A percentile compares a stretch with the other conserved stretches of the same genome.
phyloP scores from a whole-genome alignment of 1,140 invertebrate species.

The Saccostrea glomerata region DNA sequence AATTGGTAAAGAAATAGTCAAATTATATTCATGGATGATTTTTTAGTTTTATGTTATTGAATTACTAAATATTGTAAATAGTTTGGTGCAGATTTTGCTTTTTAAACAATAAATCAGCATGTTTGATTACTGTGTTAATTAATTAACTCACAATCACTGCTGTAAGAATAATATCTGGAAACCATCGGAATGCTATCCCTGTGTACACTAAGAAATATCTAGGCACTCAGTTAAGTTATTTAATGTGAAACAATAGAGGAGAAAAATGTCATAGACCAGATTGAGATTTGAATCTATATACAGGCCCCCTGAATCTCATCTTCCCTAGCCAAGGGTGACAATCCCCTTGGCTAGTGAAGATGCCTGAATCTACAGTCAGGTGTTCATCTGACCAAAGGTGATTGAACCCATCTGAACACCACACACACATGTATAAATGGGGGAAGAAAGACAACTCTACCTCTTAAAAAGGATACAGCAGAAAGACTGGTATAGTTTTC shows the following conservation, averaged over 20 bases:
- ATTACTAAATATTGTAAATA: no score
- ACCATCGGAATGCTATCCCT: conserved; percentile 45
- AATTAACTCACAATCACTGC: conserved; percentile 38
- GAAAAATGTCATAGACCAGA: no score
- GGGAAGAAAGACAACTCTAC: background rate
- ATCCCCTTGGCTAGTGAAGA: no score
- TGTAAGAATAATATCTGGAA: conserved; percentile 52
- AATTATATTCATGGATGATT: background rate
- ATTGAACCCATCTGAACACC: no score
- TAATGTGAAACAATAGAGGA: background rate
- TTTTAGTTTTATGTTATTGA: no score
- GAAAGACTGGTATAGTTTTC: conserved; percentile 51
- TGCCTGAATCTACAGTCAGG: no score
- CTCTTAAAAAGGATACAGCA: conserved; percentile 60
- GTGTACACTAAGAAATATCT: conserved; percentile 52
- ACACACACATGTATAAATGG: background rate
- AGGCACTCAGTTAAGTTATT: background rate
- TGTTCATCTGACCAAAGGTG: no score
- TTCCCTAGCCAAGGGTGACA: no score
- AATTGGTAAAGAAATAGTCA: background rate
- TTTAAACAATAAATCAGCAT: no score
- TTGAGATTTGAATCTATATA: no score
- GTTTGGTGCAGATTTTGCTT: no score
- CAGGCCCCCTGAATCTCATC: no score
- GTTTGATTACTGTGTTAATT: background rate